A percentile compares a stretch with the other conserved stretches of the same genome.
Conservation (phyloP, 2,888 invertebrate genomes). For the Cetonia aurata region DNA sequence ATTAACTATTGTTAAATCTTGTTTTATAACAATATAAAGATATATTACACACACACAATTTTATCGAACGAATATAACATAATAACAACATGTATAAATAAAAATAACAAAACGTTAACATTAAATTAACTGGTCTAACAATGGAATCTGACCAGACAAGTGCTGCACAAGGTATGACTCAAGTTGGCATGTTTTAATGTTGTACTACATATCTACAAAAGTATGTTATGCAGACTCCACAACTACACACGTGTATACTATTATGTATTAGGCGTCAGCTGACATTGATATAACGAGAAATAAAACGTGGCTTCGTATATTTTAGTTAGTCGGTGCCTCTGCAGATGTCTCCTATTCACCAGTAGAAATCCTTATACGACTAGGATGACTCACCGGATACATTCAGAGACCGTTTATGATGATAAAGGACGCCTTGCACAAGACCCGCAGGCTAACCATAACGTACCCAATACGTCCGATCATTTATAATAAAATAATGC, state of each 20-base stretch:
- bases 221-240: background rate
- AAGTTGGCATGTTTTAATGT: background rate
- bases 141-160: no score
- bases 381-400: conserved; percentile 11
- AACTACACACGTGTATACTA: background rate
- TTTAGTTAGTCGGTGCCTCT: conserved; percentile 8
- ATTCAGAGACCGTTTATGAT: conserved; percentile 14
- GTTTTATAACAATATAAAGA: no score
- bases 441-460: background rate
- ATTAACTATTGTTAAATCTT: no score
- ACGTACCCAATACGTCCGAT: no score
- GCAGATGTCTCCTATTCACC: conserved; percentile 9
- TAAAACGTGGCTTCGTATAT: background rate
- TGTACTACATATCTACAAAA: no score
- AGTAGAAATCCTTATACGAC: conserved; percentile 11
- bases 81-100: no score
- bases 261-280: conserved; percentile 11
- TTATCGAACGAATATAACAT: no score
- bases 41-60: no score
- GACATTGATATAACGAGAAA: conserved; percentile 7
- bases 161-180: no score
- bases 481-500: no score
- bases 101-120: no score
- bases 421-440: conserved; percentile 14
- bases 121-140: no score